Base-by-base conservation (phyloP, 2,797 vertebrate genomes). In the Calcarius lapponicus region DNA sequence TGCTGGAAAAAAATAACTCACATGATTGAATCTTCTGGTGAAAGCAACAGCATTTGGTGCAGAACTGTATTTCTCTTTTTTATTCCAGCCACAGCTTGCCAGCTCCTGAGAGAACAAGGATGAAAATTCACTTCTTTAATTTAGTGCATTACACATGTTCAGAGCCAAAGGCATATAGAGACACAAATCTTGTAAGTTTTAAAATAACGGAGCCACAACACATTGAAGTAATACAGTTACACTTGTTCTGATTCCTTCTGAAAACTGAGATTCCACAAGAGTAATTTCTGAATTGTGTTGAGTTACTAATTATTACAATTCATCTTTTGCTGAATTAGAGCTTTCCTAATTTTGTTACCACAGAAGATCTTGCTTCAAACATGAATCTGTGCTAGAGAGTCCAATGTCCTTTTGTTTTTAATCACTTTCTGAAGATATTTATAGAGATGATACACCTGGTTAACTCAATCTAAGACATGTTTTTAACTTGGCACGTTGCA, bases 31-130 rank as follows among this genome's bases (percentile, higher is more conserved):
- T 97, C 99, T 98, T 97, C 99, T 98, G 71, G 99, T 99, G 97
- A 99, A 99, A 97, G 99, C 99, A 97, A 99, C 99, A n/a, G 99
- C 99, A 42, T 99, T 99, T 17, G 99, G 99, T 94, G 99, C 98
- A 54, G 99, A 99, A 98, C 98, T 99, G 86, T 99, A 99, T 97
- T 99, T 99, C 97, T 99, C 99, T 97, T 99, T 99, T 97, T 99
- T 99, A 98, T 99, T 99, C 99, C 99, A 99, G 96, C 99, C 99
- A 94, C 99, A 99, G 96, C 99, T 99, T 61, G 99, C 99, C 97
- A 99, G 98, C 97, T 99, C 99, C 99, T 99, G 94, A 17, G 76
- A 96, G 82, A 97, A 92, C 16, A 74, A 90, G 76, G 36, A 80
- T 78, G 48, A 95, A 86, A 79, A 45, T 61, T 40, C 48, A 50